Evolutionary conservation across 2,888 invertebrate species (phyloP).

Genomic region (Diabrotica balteata): DNA sequence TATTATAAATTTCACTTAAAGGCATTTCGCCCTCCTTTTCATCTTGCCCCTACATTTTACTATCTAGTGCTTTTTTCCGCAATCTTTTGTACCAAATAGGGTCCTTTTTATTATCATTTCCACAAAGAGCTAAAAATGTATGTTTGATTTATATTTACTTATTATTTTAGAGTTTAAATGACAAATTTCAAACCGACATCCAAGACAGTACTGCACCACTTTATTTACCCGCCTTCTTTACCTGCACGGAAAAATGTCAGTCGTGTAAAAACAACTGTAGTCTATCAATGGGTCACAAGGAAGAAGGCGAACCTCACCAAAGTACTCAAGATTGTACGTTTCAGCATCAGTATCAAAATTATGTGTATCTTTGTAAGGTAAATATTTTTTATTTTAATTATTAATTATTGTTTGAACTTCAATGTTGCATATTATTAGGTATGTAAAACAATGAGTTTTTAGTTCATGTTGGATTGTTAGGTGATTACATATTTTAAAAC

Average conservation of each 20-base stretch:
- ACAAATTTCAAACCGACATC: constrained; percentile 76
- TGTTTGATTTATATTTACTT: too few species aligned
- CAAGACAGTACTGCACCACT: constrained; percentile 67
- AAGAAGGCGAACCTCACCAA: constrained; percentile 68
- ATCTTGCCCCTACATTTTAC: too few species aligned
- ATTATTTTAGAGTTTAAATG: constrained; percentile 67
- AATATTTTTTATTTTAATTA: constrained; percentile 26
- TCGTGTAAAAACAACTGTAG: constrained; percentile 72
- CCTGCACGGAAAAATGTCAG: constrained; percentile 74
- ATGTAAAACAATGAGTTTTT: too few species aligned
- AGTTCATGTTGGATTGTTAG: too few species aligned
- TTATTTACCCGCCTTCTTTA: constrained; percentile 82
- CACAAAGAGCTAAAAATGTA: too few species aligned
- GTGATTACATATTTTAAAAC: too few species aligned
- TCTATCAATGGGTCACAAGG: constrained; percentile 72
- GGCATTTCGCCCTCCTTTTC: too few species aligned
- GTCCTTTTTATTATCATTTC: too few species aligned
- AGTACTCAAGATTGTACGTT: constrained; percentile 65
- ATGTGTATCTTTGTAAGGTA: constrained; percentile 70
- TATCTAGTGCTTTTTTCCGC: too few species aligned
- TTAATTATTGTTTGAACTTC: not conserved
- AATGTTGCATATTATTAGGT: not conserved
- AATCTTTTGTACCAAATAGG: too few species aligned
- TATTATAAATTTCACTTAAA: too few species aligned
- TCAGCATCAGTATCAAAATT: constrained; percentile 79